These are phyloP conservation scores for Ichneumoninae sp. DNA, from an alignment of 2,888 invertebrate species.

Conservation along the genomic window DNA sequence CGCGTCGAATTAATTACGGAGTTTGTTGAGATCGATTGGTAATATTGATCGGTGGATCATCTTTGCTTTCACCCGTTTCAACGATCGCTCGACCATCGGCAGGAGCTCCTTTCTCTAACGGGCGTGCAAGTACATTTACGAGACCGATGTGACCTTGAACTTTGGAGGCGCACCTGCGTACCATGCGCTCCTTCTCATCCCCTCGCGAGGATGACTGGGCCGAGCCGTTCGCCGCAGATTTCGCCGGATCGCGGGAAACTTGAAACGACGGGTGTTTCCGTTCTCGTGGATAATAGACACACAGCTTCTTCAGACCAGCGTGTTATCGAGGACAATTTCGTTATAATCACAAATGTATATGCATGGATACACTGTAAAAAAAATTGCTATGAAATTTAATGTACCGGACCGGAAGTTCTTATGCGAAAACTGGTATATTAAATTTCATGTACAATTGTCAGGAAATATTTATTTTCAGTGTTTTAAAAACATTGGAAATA, in stretches of 20 bases:
- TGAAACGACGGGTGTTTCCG: constrained; percentile 9
- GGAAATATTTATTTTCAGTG: no score
- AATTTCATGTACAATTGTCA: no score
- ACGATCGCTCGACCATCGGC: background rate
- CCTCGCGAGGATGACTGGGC: constrained; percentile 16
- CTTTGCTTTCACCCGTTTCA: constrained; percentile 16
- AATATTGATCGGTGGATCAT: constrained; percentile 19
- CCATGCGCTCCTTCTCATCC: constrained; percentile 26
- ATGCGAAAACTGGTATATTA: no score
- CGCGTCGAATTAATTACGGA: constrained; percentile 18
- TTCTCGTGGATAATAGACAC: background rate
- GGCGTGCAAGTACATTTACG: constrained; percentile 23
- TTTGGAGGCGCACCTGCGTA: constrained; percentile 60
- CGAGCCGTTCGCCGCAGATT: constrained; percentile 12
- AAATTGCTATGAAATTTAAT: no score
- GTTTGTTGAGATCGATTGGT: background rate
- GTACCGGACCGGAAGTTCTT: no score
- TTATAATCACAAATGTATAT: background rate
- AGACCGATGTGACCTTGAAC: constrained; percentile 61
- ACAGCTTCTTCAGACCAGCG: background rate
- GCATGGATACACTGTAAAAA: background rate
- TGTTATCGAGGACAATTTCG: background rate
- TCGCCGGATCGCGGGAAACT: constrained; percentile 16
- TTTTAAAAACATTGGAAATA: no score
- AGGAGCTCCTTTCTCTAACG: background rate